phyloP scores from a whole-genome alignment of 2,113 vertebrate genomes.

The Chascanopsetta lugubris region DNA sequence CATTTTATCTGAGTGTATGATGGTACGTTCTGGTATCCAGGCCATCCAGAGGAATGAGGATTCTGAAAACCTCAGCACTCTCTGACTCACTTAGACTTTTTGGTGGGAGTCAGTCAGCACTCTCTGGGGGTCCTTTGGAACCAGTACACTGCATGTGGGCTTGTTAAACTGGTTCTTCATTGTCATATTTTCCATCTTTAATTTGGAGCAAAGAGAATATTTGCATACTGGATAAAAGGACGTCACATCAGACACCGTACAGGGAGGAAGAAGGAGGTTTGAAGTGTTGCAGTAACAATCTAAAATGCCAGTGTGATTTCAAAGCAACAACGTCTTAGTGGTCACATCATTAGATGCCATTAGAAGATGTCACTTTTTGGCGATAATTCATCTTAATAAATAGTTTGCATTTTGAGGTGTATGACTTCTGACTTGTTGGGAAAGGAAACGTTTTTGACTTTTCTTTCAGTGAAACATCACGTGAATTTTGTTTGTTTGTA shows the following conservation, averaged over 20 bases:
- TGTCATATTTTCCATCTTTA: constrained; percentile 6
- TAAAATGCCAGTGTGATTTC: constrained; percentile 16
- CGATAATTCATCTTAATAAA: constrained; percentile 9
- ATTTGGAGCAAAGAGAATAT: constrained; percentile 32
- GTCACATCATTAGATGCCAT: neutral
- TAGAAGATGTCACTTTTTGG: neutral
- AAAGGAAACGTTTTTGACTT: constrained; percentile 28
- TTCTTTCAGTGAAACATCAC: no score
- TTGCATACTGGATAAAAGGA: constrained; percentile 31
- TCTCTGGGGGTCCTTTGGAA: neutral
- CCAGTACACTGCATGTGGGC: neutral
- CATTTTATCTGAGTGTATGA: neutral
- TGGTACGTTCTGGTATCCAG: neutral
- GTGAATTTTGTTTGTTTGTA: constrained; percentile 24
- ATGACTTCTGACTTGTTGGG: constrained; percentile 25
- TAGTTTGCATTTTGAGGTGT: neutral
- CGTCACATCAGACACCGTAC: constrained; percentile 20
- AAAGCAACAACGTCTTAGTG: neutral
- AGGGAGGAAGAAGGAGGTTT: constrained; percentile 17
- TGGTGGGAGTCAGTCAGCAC: neutral
- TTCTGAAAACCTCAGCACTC: neutral
- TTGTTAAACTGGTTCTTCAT: neutral
- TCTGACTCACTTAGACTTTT: neutral
- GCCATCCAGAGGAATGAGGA: neutral
- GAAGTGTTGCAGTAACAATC: constrained; percentile 19